Evolutionary conservation across 2,113 vertebrate species (phyloP), one percentile per base, ranked within the genome.

Genomic region (Prunella himalayana): DNA sequence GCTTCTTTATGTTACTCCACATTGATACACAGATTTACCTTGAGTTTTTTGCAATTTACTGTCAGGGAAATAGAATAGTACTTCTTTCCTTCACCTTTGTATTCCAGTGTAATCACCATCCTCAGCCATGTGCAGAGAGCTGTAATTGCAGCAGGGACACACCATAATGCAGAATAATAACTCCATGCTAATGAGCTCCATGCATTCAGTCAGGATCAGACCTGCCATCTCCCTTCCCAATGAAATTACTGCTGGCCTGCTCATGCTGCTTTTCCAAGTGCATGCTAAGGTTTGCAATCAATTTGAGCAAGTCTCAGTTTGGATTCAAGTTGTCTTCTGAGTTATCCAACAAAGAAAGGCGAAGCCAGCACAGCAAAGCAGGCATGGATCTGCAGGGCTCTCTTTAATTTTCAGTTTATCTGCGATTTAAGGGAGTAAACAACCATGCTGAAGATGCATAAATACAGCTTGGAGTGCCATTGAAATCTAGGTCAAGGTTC

Each of bases 401-500:
- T 72, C 56, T 84, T 80, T 82, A 80, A 92, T 82, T 95, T 95
- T 59, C 61, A 69, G 37, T 86, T 90, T 73, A 53, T 82, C 87
- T 90, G 63, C 59, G 49, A 7, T 90, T 95, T 94, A 37, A 79
- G 86, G 61, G 65, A 87, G 64, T 75, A 95, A 88, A 81, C 64
- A 64, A 53, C 57, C 65, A 75, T 37, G 49, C 28, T 73, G 82
- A 81, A 82, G 76, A 65, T 75, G 64, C 77, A 63, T 56, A 86
- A 84, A 66, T 41, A 50, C 64, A 77, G 86, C 63, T 66, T 93
- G 83, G 88, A 83, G 69, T 86, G 82, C 33, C 73, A 35, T 28
- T 60, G 86, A 76, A 91, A 92, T 93, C 23, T 66, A 78, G 97
- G 93, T 77, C 86, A 86, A 45, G 63, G 33, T 50, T 92, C 84